Evolutionary conservation across 2,797 vertebrate genomes (phyloP), one percentile per base, ranked within the genome.

Genomic region (Ctenosaura bakeri): DNA sequence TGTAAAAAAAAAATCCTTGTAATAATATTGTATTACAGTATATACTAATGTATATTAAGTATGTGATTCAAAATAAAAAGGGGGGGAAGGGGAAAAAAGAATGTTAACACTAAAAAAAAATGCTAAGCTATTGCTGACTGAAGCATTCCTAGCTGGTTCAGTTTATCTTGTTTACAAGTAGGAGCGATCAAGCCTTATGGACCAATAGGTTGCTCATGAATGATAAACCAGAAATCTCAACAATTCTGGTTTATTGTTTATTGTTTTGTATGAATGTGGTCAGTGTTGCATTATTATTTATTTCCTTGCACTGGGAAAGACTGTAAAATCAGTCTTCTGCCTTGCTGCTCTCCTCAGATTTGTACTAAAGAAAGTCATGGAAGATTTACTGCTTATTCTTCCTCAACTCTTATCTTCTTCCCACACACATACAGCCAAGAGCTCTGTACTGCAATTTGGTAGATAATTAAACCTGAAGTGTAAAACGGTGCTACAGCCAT

Each of bases 351-450:
- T 86, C 87, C 50, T 83, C 50, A 86, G 64, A 86, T 0, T 4
- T 0, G 73, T 14, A 86, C 35, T 12, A n/a, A 90, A 91, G 50
- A 46, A 77, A 91, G 59, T 64, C 86, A 38, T 14, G 20, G 73
- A 93, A 93, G 92, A 96, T 91, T 93, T 86, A 93, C 90, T 77
- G 91, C 64, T 92, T 81, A 3, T 13, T 22, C 87, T 94, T 80
- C 90, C 89, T 16, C 56, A 32, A 1, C 82, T 79, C 91, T 95
- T 93, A 94, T 91, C 93, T 88, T 69, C 6, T 87, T 0, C 74
- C 0, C 6, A n/a, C 92, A 94, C 26, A 0, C 82, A 52, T 16
- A 89, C 26, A 88, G 89, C 10, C 42, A 69, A 10, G 46, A 86
- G 59, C 1, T 2, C 73, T 26, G 66, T 0, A 0, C 22, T 82